A percentile compares a stretch with the other conserved stretches of the same genome.
Conservation (phyloP, 2,888 invertebrate genomes). For the Lithophane leautieri region DNA sequence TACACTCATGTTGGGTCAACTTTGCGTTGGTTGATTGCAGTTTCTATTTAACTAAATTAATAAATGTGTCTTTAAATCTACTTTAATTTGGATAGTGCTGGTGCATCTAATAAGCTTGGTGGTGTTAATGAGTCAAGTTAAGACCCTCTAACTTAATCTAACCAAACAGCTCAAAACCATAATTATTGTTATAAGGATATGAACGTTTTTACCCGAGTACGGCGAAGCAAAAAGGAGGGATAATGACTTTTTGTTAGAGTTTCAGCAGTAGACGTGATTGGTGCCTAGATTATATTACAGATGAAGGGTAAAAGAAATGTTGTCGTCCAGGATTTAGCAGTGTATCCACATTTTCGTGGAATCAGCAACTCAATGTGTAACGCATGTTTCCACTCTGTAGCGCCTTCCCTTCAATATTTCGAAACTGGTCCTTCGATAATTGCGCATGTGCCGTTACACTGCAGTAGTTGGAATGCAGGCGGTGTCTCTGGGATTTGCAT, state of each 20-base stretch:
- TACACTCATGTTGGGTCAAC: neutral
- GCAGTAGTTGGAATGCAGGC: constrained; percentile 69
- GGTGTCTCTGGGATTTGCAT: constrained; percentile 72
- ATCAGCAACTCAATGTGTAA: neutral
- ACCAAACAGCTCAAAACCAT: neutral
- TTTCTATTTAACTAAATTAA: neutral
- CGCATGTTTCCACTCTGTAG: neutral
- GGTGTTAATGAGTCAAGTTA: neutral
- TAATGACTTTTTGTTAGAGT: neutral
- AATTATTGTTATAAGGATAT: neutral
- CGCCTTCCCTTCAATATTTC: constrained; percentile 46
- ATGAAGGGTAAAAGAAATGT: neutral
- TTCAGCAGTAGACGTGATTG: neutral
- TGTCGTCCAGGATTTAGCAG: neutral
- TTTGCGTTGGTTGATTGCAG: neutral
- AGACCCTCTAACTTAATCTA: no score
- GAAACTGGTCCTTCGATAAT: constrained; percentile 64
- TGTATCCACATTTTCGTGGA: neutral
- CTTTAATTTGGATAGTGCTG: neutral
- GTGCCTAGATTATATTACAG: neutral
- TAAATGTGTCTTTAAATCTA: neutral
- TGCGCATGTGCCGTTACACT: constrained; percentile 61
- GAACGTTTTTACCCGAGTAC: neutral
- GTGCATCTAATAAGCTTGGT: neutral
- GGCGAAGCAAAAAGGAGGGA: no score